Evolutionary conservation across 2,797 vertebrate species (phyloP).

Genomic region (Furcifer pardalis): DNA sequence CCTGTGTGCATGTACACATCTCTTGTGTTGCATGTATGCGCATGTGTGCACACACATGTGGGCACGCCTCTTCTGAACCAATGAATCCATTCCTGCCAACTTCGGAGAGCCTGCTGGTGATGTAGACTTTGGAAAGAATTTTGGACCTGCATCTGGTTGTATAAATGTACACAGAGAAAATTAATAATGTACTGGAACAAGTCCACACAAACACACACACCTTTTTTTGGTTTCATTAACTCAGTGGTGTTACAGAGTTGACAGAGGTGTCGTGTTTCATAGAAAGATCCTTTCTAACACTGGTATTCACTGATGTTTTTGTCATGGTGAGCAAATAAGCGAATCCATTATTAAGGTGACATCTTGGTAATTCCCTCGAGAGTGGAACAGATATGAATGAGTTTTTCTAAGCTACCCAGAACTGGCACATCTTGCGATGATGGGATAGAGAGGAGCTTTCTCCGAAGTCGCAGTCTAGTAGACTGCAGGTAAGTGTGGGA

Average conservation of each 20-base stretch:
- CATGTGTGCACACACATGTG: too few species aligned
- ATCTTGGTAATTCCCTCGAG: neutral
- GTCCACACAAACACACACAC: neutral
- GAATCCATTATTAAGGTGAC: neutral
- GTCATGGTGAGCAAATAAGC: neutral
- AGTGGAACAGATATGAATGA: neutral
- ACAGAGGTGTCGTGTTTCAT: neutral
- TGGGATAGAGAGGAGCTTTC: neutral
- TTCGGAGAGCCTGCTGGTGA: neutral
- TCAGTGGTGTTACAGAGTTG: neutral
- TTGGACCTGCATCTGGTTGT: constrained; percentile 3
- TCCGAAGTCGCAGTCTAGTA: neutral
- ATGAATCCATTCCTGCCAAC: constrained; percentile 1
- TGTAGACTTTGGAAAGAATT: constrained; percentile 14
- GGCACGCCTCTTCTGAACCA: neutral
- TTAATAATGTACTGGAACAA: constrained; percentile 14
- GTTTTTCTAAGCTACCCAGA: neutral
- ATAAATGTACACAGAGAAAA: constrained; percentile 14
- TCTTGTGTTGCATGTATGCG: too few species aligned
- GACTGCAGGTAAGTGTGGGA: neutral
- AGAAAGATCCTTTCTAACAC: neutral
- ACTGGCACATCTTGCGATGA: neutral
- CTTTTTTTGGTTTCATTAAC: constrained; percentile 8
- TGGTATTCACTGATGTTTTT: neutral
- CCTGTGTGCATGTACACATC: neutral